These are phyloP conservation scores for Druon quercuslanigerum DNA, from an alignment of 1,140 invertebrate genomes.

Conservation along the genomic window DNA sequence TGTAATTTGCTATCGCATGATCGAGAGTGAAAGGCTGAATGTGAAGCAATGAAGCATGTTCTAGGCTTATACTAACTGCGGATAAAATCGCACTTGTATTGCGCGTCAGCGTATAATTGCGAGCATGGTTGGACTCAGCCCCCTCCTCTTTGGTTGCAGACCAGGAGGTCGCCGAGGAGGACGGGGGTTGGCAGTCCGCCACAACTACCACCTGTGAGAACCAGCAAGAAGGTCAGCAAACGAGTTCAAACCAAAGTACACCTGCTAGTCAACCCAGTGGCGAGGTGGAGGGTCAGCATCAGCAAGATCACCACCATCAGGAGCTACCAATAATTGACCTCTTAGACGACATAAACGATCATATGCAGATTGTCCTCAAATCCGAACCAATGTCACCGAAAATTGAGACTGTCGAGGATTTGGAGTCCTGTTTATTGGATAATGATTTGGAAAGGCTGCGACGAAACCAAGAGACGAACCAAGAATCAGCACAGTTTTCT, in stretches of 20 bases:
- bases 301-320: conserved; percentile 50
- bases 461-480: conserved; percentile 42
- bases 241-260: conserved; percentile 56
- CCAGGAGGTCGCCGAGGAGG: conserved; percentile 75
- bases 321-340: conserved; percentile 70
- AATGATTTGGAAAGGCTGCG: not conserved
- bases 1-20: not conserved
- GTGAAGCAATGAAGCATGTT: conserved; percentile 7
- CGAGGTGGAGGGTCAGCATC: conserved; percentile 31
- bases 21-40: not conserved
- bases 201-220: conserved; percentile 57
- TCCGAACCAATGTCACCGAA: conserved; percentile 69
- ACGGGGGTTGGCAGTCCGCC: conserved; percentile 73
- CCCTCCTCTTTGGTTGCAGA: conserved; percentile 77
- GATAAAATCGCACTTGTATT: conserved; percentile 27
- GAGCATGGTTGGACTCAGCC: conserved; percentile 70
- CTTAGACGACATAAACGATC: conserved; percentile 69
- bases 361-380: conserved; percentile 68
- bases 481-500: not conserved
- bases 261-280: conserved; percentile 53
- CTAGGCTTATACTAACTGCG: conserved; percentile 17
- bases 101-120: conserved; percentile 32
- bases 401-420: conserved; percentile 54
- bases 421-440: conserved; percentile 59
- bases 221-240: conserved; percentile 53